Conservation (phyloP, 2,113 vertebrate species). For the Crotalus tigris region DNA sequence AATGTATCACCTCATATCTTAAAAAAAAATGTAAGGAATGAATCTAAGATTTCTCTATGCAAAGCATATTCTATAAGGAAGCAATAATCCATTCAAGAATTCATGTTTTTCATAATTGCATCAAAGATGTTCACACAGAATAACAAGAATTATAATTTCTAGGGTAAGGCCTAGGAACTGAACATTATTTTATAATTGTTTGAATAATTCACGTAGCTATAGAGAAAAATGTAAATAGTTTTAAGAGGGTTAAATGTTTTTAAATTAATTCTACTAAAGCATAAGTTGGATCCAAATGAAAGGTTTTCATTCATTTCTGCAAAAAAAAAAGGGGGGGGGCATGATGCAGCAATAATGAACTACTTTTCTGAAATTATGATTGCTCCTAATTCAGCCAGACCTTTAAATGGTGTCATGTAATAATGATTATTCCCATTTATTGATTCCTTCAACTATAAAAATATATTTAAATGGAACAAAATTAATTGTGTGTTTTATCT, state of each 20-base stretch:
- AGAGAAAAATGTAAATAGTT: background rate
- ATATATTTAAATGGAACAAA: background rate
- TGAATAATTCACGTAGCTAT: background rate
- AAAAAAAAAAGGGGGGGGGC: background rate
- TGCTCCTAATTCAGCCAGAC: background rate
- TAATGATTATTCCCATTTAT: background rate
- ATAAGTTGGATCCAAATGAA: slow-evolving; percentile 35
- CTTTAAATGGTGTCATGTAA: background rate
- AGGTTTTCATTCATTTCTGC: background rate
- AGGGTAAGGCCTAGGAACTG: background rate
- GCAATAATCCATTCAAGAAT: no score
- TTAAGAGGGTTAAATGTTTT: background rate
- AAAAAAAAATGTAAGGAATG: background rate
- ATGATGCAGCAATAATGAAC: background rate
- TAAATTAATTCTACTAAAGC: slow-evolving; percentile 47
- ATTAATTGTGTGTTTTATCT: background rate
- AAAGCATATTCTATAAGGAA: background rate
- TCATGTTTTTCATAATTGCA: background rate
- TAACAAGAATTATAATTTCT: background rate
- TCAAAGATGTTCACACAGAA: background rate
- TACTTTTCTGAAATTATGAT: background rate
- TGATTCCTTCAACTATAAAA: background rate
- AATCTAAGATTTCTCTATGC: background rate
- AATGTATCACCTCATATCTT: background rate
- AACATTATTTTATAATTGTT: background rate